These are phyloP conservation scores for Hystrix brachyura DNA, from an alignment of 2,113 vertebrate genomes.

Conservation along the genomic window DNA sequence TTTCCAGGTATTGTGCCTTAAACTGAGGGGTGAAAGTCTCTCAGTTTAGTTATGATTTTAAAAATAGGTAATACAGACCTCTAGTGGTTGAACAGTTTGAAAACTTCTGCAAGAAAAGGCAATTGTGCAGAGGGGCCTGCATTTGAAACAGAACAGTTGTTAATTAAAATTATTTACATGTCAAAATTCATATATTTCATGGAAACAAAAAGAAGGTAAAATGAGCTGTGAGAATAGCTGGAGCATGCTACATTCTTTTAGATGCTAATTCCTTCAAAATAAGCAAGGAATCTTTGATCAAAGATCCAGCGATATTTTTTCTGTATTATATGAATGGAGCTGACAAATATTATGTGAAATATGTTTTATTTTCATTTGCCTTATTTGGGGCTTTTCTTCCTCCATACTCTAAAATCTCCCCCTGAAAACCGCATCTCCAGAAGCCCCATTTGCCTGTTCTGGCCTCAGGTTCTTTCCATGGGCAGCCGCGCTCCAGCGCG, in stretches of 20 bases:
- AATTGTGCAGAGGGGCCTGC: not conserved
- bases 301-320: not conserved
- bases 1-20: conserved; percentile 1
- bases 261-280: not conserved
- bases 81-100: conserved; percentile 85
- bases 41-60: conserved; percentile 42
- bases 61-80: conserved; percentile 88
- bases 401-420: not conserved
- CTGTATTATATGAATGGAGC: not conserved
- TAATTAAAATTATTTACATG: not conserved
- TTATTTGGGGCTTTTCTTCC: not conserved
- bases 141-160: not conserved
- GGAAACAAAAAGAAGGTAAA: not conserved
- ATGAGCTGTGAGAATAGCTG: not conserved
- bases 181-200: not conserved
- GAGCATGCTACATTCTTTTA: not conserved
- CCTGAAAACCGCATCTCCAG: not conserved
- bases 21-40: not conserved
- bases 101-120: not conserved
- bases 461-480: not conserved
- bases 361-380: not conserved
- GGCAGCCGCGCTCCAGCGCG: not conserved
- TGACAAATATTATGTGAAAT: not conserved
- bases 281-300: not conserved
- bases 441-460: not conserved